Percentiles rank a stretch among this genome's conserved stretches.
Conservation (phyloP, 2,888 invertebrate genomes). For the Brenthis ino region DNA sequence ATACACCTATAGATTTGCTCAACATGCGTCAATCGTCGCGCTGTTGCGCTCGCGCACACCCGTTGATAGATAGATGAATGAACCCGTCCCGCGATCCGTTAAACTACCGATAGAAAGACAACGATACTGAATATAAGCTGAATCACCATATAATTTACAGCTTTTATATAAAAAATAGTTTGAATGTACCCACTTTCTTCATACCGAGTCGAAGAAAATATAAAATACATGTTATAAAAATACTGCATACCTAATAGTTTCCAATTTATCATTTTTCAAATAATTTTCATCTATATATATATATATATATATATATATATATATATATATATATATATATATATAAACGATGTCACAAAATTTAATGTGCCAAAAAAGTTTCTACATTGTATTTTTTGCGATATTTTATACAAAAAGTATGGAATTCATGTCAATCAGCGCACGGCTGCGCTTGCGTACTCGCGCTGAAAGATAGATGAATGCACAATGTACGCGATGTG, state of each 20-base stretch:
- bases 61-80: constrained; percentile 37
- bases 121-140: constrained; percentile 7
- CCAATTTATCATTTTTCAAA: too few species aligned
- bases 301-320: too few species aligned
- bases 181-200: not conserved
- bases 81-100: constrained; percentile 20
- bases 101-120: constrained; percentile 12
- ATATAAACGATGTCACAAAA: too few species aligned
- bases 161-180: not conserved
- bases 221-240: too few species aligned
- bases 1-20: constrained; percentile 5
- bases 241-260: too few species aligned
- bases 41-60: constrained; percentile 23
- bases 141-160: constrained; percentile 8
- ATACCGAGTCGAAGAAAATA: too few species aligned
- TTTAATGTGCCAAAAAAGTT: not conserved
- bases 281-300: too few species aligned
- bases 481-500: constrained; percentile 49
- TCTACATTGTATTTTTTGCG: not conserved
- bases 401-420: constrained; percentile 9
- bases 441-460: constrained; percentile 35
- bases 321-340: too few species aligned
- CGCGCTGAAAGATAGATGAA: constrained; percentile 66
- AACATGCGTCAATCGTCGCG: constrained; percentile 36
- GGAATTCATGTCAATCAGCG: constrained; percentile 37